Evolutionary conservation across 2,888 invertebrate genomes (phyloP).

Genomic region (Mechanitis mazaeus): DNA sequence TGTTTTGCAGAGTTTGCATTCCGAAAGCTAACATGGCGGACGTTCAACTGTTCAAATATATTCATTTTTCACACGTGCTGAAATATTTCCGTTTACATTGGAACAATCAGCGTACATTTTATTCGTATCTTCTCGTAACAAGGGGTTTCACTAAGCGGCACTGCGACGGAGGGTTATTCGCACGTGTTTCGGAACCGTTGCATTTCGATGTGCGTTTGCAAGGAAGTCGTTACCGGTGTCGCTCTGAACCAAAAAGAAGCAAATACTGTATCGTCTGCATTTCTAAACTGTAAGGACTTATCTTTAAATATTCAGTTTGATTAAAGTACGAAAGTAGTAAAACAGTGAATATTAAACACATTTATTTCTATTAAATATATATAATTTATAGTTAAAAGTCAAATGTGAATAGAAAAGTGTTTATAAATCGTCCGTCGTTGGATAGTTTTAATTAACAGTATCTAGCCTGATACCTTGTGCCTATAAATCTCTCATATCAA

Average conservation of each 20-base stretch:
- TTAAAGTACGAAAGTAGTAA: too few species aligned
- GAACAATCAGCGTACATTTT: conserved; percentile 57
- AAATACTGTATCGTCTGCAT: conserved; percentile 2
- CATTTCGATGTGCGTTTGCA: conserved; percentile 51
- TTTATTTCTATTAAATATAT: neutral
- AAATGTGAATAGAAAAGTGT: conserved; percentile 18
- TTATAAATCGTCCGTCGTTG: conserved; percentile 18
- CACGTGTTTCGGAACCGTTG: conserved; percentile 51
- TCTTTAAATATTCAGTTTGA: too few species aligned
- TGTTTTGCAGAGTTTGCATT: conserved; percentile 40
- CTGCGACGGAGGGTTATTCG: conserved; percentile 39
- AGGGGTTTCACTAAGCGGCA: conserved; percentile 45
- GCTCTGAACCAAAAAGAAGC: conserved; percentile 44
- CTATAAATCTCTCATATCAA: conserved; percentile 27
- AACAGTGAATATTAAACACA: too few species aligned
- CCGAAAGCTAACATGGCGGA: conserved; percentile 27
- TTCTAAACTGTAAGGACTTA: too few species aligned
- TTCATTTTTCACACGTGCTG: conserved; percentile 53
- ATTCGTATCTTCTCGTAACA: conserved; percentile 41
- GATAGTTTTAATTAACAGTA: conserved; percentile 28
- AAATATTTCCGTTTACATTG: conserved; percentile 61
- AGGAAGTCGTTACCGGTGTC: conserved; percentile 60
- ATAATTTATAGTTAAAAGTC: conserved; percentile 15
- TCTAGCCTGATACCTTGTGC: conserved; percentile 19
- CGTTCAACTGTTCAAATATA: conserved; percentile 45